A percentile compares a stretch with the other conserved stretches of the same genome.
Conservation (phyloP, 2,888 invertebrate genomes). For the Melinaea menophilus region DNA sequence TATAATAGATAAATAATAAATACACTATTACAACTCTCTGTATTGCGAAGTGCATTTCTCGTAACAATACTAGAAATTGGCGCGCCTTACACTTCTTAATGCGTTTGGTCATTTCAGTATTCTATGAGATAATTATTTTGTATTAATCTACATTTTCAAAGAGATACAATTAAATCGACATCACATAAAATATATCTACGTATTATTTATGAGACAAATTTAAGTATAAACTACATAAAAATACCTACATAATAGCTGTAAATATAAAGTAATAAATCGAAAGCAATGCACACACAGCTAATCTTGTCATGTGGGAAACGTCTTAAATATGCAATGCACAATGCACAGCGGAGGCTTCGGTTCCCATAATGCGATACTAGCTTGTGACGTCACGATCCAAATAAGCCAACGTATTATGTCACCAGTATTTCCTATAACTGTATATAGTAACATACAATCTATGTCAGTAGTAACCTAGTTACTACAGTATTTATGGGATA, state of each 20-base stretch:
- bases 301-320: conserved; percentile 31
- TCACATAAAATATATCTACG: neutral
- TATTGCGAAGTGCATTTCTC: conserved; percentile 16
- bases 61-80: conserved; percentile 13
- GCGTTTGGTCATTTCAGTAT: neutral
- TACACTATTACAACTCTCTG: conserved; percentile 8
- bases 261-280: neutral
- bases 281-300: conserved; percentile 7
- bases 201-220: neutral
- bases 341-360: conserved; percentile 29
- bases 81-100: conserved; percentile 11
- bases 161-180: too few species aligned
- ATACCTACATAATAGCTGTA: neutral
- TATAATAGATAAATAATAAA: conserved; percentile 10
- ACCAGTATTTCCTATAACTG: conserved; percentile 13
- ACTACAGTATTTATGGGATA: too few species aligned
- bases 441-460: conserved; percentile 1
- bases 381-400: conserved; percentile 22
- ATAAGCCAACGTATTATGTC: conserved; percentile 27
- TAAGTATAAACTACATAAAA: neutral
- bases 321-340: conserved; percentile 24
- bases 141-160: too few species aligned
- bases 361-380: conserved; percentile 30
- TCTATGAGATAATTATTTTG: too few species aligned
- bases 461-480: too few species aligned